phyloP scores from a whole-genome alignment of 1,140 invertebrate genomes.

The Drosophila tropicalis region DNA sequence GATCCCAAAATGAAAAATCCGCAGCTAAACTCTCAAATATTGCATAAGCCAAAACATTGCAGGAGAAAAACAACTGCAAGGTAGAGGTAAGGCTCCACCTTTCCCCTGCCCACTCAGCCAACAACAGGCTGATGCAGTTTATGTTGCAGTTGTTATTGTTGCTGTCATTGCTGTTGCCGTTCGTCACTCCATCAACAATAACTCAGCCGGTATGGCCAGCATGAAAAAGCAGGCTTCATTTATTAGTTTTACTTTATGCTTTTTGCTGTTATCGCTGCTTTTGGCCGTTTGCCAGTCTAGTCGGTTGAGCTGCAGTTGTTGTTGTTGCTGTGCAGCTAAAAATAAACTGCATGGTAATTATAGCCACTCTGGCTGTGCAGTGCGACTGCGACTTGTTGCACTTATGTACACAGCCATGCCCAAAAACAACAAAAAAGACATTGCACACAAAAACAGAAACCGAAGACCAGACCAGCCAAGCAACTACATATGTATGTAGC shows the following conservation, averaged over 20 bases:
- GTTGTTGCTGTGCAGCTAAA: slow-evolving; percentile 58
- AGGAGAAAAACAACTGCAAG: not conserved
- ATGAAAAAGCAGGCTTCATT: slow-evolving; percentile 62
- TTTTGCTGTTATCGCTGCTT: slow-evolving; percentile 59
- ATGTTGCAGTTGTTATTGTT: slow-evolving; percentile 2
- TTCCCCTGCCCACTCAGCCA: not conserved
- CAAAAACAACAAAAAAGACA: slow-evolving; percentile 34
- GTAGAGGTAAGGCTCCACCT: not conserved
- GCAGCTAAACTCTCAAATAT: slow-evolving; percentile 33
- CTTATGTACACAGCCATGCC: slow-evolving; percentile 52
- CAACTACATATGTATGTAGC: not conserved
- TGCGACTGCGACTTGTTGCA: slow-evolving; percentile 68
- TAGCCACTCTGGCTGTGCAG: slow-evolving; percentile 39
- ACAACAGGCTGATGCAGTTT: slow-evolving; percentile 12
- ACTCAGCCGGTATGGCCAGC: slow-evolving; percentile 39
- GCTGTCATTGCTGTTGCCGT: slow-evolving; percentile 44
- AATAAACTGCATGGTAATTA: slow-evolving; percentile 76
- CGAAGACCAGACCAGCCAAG: slow-evolving; percentile 21
- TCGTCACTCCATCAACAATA: slow-evolving; percentile 40
- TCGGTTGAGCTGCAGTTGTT: slow-evolving; percentile 20
- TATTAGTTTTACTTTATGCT: slow-evolving; percentile 31
- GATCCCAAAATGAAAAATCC: not conserved
- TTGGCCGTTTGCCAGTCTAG: slow-evolving; percentile 54
- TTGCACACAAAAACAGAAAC: not conserved
- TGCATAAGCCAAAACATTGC: slow-evolving; percentile 59